phyloP scores from a whole-genome alignment of 2,113 vertebrate species.

The Thermophis baileyi region DNA sequence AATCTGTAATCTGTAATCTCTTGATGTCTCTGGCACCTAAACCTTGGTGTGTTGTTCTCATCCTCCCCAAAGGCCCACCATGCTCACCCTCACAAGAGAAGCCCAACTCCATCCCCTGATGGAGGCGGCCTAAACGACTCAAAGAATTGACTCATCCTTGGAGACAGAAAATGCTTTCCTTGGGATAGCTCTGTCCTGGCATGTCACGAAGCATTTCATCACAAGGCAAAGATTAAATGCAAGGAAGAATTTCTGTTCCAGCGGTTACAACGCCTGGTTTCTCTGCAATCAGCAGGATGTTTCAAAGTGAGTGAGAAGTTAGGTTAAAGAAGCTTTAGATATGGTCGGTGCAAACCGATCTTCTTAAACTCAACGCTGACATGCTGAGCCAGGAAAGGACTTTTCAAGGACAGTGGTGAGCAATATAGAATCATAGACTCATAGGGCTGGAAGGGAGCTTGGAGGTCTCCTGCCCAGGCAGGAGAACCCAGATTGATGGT shows the following conservation, averaged over 20 bases:
- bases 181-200: not conserved
- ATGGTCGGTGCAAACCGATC: not conserved
- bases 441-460: no score
- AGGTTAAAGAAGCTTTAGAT: not conserved
- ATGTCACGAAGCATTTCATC: not conserved
- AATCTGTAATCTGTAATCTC: not conserved
- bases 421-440: no score
- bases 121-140: not conserved
- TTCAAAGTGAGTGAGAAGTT: not conserved
- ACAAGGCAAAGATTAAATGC: not conserved
- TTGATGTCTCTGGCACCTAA: not conserved
- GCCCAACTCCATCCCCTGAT: not conserved
- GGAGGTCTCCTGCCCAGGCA: no score
- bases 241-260: not conserved
- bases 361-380: not conserved
- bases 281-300: not conserved
- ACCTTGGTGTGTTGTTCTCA: not conserved
- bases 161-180: not conserved
- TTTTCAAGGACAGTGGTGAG: not conserved
- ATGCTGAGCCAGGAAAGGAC: no score
- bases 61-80: not conserved
- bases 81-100: rapidly evolving
- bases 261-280: not conserved
- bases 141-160: not conserved
- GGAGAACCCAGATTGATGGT: not conserved